Conservation (phyloP, 1,140 invertebrate genomes). For the Pseudobourletiella spinata region DNA sequence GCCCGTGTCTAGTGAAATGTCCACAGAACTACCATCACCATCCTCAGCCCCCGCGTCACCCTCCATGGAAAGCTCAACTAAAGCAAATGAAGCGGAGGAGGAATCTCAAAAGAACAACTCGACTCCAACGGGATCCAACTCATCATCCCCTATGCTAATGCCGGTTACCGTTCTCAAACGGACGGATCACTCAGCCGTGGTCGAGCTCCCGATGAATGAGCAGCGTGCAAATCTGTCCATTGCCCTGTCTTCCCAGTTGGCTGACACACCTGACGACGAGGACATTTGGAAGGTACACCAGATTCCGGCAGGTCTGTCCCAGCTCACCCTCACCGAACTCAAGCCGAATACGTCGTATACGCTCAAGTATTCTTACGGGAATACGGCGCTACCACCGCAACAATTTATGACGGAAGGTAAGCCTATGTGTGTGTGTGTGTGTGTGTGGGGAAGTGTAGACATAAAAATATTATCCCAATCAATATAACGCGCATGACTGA, state of each 20-base stretch:
- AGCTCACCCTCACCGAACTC: conserved; percentile 29
- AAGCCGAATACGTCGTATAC: conserved; percentile 36
- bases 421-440: too few relatives aligned
- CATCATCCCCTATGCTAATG: background rate
- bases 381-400: conserved; percentile 14
- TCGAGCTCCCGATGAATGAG: conserved; percentile 33
- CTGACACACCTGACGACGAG: conserved; percentile 10
- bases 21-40: background rate
- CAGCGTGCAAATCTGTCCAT: conserved; percentile 33
- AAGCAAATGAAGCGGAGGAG: background rate
- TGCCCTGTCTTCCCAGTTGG: conserved; percentile 30
- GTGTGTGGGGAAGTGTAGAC: too few relatives aligned
- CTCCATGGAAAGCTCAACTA: background rate
- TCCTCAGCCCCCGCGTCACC: background rate
- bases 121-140: background rate
- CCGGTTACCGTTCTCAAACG: conserved; percentile 30
- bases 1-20: background rate
- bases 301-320: conserved; percentile 32
- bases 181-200: conserved; percentile 34
- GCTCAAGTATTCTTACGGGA: conserved; percentile 34
- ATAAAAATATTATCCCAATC: background rate
- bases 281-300: conserved; percentile 29
- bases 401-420: conserved; percentile 31
- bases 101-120: background rate
- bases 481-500: background rate